These are phyloP conservation scores for Ophioninae sp. DNA, from an alignment of 2,888 invertebrate species.

Conservation along the genomic window DNA sequence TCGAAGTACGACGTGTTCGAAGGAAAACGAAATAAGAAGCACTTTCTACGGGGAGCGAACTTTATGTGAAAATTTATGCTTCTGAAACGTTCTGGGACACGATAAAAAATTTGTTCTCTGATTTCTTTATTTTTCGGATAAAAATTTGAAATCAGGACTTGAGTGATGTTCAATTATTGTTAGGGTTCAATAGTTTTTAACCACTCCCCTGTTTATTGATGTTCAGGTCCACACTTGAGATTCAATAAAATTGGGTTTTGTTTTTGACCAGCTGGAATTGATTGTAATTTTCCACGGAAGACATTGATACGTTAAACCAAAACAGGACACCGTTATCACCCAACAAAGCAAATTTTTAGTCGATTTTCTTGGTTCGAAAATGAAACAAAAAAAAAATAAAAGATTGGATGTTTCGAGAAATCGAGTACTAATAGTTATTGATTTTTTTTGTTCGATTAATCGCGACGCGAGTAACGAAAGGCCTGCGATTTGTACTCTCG, in stretches of 20 bases:
- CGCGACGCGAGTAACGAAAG: neutral
- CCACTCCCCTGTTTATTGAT: neutral
- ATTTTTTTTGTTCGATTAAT: neutral
- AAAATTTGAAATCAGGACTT: conserved; percentile 55
- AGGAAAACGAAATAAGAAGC: conserved; percentile 17
- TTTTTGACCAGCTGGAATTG: neutral
- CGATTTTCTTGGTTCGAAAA: neutral
- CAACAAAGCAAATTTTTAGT: neutral
- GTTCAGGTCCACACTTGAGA: neutral
- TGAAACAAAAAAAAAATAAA: neutral
- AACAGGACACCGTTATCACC: neutral
- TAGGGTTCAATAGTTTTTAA: conserved; percentile 8
- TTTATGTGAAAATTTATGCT: conserved; percentile 31
- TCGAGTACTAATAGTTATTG: neutral
- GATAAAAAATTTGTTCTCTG: neutral
- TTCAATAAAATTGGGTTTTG: neutral
- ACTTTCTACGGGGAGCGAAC: conserved; percentile 23
- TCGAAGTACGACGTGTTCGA: conserved; percentile 45
- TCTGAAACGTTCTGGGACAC: neutral
- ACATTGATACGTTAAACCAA: conserved; percentile 38
- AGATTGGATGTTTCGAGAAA: conserved; percentile 1
- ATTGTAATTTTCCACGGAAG: conserved; percentile 9
- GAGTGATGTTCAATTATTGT: conserved; percentile 54
- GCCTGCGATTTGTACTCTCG: conserved; percentile 42
- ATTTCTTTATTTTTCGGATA: neutral